phyloP scores from a whole-genome alignment of 2,113 vertebrate genomes.

The Macrotis lagotis region DNA sequence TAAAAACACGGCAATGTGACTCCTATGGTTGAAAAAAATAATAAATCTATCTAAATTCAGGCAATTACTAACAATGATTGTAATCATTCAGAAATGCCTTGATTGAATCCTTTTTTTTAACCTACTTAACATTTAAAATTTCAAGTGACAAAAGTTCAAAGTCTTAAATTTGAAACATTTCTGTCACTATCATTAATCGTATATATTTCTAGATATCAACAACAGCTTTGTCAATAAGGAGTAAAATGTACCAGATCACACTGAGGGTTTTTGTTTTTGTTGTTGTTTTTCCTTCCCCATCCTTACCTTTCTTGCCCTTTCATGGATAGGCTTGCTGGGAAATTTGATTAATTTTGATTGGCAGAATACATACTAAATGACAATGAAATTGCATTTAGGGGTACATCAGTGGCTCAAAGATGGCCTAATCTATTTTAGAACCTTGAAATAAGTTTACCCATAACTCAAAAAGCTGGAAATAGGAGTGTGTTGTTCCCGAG shows the following conservation, averaged over 20 bases:
- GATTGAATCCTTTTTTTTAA: not conserved
- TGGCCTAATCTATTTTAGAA: not conserved
- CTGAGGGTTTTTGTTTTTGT: too few species aligned
- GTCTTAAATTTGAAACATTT: not conserved
- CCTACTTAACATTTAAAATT: conserved; percentile 9
- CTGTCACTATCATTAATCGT: not conserved
- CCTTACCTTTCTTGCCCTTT: not conserved
- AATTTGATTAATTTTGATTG: conserved; percentile 4
- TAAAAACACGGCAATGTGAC: not conserved
- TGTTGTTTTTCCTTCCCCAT: not conserved
- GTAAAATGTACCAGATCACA: not conserved
- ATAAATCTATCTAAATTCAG: conserved; percentile 30
- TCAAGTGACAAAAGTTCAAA: conserved; percentile 15
- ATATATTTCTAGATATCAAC: conserved; percentile 30
- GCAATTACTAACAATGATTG: not conserved
- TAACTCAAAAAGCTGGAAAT: conserved; percentile 3
- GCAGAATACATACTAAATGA: conserved; percentile 2
- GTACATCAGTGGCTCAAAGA: not conserved
- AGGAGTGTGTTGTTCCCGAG: conserved; percentile 1
- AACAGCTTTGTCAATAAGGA: conserved; percentile 4
- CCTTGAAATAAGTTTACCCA: not conserved
- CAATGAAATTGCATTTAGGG: not conserved
- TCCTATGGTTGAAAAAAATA: conserved; percentile 22
- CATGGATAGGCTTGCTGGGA: conserved; percentile 1
- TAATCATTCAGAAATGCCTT: not conserved